Base-by-base conservation (phyloP, 2,797 vertebrate species). In the Sebastes iracundus region DNA sequence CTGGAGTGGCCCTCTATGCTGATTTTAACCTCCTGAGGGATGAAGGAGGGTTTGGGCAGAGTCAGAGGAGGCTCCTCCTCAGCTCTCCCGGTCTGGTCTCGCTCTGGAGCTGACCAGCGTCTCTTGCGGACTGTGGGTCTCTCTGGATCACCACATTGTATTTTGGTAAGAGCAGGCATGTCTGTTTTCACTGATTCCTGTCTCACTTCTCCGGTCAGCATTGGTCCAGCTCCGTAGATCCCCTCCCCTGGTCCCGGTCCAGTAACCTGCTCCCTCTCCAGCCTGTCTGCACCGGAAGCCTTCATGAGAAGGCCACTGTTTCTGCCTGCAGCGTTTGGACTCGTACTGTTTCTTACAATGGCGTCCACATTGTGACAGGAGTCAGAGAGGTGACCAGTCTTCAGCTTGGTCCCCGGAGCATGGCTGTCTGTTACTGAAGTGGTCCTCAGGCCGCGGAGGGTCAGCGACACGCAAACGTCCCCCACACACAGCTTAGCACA, bases 21-120 rank as follows among this genome's bases (percentile, higher is more conserved):
- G 95, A 99, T 97, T 95, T 99, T 99, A 90, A 99, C 96, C 97
- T 99, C 98, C 95, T 99, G 98, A 94, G 98, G 97, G 95, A 99
- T 97, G 93, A 98, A 98, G 91, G 97, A 97, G 95, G 97, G 97
- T 95, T 97, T 99, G 82, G 98, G 98, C 93, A 99, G 97, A 96
- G 96, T 97, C 94, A 96, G 94, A 76, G 97, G 97, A 81, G 97
- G 97, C 88, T 97, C 97, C 70, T 97, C 97, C 91, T 98, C 97
- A 2, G 95, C 96, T 94, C 95, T 97, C 93, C 97, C 97, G 87
- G 97, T 95, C 94, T 99, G 98, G 86, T 98, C 97, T 84, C 96
- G 96, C 95, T 99, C 99, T 0, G 99, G 99, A 59, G 99, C 99
- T 8, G 99, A 99, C 99, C 99, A 99, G 95, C 99, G 98, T 94